Percentiles rank a stretch among this genome's conserved stretches.
These are phyloP conservation scores for Schizaphis graminum DNA, from an alignment of 2,888 invertebrate species.

Conservation along the genomic window DNA sequence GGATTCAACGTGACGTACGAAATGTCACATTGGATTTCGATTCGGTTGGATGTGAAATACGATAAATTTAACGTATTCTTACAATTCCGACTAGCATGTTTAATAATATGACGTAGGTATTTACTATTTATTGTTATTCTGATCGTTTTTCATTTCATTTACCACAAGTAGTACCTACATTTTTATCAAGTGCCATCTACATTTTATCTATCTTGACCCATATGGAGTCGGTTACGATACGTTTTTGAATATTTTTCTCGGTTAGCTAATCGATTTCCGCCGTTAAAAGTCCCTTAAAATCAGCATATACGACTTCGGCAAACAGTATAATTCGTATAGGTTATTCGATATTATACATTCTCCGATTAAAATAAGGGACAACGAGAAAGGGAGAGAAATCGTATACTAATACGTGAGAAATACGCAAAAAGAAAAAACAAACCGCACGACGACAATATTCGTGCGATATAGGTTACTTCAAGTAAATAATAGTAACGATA, in stretches of 20 bases:
- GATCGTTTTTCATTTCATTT: conserved; percentile 28
- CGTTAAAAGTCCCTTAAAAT: neutral
- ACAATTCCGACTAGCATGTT: neutral
- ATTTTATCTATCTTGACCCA: neutral
- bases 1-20: neutral
- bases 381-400: neutral
- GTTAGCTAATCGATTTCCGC: neutral
- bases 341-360: neutral
- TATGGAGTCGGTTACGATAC: neutral
- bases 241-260: neutral
- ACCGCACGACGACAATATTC: neutral
- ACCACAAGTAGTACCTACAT: neutral
- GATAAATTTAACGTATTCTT: conserved; percentile 11
- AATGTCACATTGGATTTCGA: conserved; percentile 38
- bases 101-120: neutral
- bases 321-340: neutral
- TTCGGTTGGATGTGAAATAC: neutral
- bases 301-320: neutral
- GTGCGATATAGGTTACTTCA: neutral
- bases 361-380: neutral
- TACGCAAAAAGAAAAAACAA: neutral
- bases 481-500: neutral
- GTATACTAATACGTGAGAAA: neutral
- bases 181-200: neutral
- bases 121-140: conserved; percentile 25